These are phyloP conservation scores for Drosophila arizonae DNA, from an alignment of 1,140 invertebrate genomes.

Conservation along the genomic window DNA sequence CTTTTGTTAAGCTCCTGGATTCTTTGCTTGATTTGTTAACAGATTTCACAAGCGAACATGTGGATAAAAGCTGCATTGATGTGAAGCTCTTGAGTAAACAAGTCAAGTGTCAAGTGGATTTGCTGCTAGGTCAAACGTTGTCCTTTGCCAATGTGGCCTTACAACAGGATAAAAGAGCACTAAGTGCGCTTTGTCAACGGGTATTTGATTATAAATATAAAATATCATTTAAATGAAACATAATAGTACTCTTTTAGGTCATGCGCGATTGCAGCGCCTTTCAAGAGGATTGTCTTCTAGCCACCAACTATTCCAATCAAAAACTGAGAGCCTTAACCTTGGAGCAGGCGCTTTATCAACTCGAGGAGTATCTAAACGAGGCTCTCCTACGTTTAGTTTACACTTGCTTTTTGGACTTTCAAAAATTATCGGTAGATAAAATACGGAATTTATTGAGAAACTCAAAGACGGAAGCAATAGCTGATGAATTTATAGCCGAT, in stretches of 20 bases:
- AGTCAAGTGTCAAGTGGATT: conserved; percentile 57
- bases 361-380: conserved; percentile 77
- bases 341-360: conserved; percentile 64
- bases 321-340: conserved; percentile 65
- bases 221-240: background rate
- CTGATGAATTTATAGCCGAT: conserved; percentile 77
- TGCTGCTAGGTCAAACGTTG: conserved; percentile 66
- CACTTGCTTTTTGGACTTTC: conserved; percentile 72
- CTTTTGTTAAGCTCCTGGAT: conserved; percentile 65
- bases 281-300: conserved; percentile 55
- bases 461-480: conserved; percentile 24
- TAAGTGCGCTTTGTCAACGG: conserved; percentile 78
- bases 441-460: conserved; percentile 55
- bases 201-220: conserved; percentile 16
- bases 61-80: conserved; percentile 30
- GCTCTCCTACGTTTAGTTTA: conserved; percentile 69
- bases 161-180: conserved; percentile 68
- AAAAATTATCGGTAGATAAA: conserved; percentile 72
- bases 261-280: conserved; percentile 69
- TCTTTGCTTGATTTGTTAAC: conserved; percentile 49
- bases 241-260: conserved; percentile 36
- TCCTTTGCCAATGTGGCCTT: conserved; percentile 78
- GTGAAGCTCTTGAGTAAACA: conserved; percentile 39
- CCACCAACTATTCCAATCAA: conserved; percentile 40
- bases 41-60: conserved; percentile 47